phyloP scores from a whole-genome alignment of 2,797 vertebrate genomes.

The Anas bernieri region DNA sequence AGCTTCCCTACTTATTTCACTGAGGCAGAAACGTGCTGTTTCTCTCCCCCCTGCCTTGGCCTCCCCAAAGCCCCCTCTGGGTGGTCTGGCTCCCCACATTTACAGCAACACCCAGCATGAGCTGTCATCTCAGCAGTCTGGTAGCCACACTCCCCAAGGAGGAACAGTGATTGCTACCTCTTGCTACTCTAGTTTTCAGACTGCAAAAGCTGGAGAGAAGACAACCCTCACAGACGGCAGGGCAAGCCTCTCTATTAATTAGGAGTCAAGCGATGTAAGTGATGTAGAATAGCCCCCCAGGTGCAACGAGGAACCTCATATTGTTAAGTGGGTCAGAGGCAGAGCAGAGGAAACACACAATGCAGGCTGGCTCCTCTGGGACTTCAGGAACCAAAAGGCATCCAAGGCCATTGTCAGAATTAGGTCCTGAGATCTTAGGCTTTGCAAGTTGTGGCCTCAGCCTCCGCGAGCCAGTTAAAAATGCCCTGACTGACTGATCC shows the following conservation, averaged over 20 bases:
- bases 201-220: neutral
- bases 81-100: neutral
- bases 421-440: neutral
- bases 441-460: neutral
- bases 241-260: slow-evolving; percentile 62
- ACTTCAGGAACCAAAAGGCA: neutral
- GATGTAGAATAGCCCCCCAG: slow-evolving; percentile 55
- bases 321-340: slow-evolving; percentile 46
- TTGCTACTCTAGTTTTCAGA: neutral
- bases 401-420: neutral
- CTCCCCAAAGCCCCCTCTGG: neutral
- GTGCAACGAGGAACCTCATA: slow-evolving; percentile 40
- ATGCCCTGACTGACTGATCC: neutral
- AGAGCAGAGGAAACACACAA: neutral
- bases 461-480: neutral
- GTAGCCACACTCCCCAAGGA: neutral
- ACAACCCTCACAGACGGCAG: slow-evolving; percentile 12
- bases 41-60: neutral
- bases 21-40: neutral
- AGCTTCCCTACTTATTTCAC: neutral
- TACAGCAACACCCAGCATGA: neutral
- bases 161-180: neutral
- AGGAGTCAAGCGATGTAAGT: slow-evolving; percentile 51
- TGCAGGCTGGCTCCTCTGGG: neutral
- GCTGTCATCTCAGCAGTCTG: neutral